A percentile compares a stretch with the other conserved stretches of the same genome.
Conservation (phyloP, 2,113 vertebrate genomes). For the Pagrus major region DNA sequence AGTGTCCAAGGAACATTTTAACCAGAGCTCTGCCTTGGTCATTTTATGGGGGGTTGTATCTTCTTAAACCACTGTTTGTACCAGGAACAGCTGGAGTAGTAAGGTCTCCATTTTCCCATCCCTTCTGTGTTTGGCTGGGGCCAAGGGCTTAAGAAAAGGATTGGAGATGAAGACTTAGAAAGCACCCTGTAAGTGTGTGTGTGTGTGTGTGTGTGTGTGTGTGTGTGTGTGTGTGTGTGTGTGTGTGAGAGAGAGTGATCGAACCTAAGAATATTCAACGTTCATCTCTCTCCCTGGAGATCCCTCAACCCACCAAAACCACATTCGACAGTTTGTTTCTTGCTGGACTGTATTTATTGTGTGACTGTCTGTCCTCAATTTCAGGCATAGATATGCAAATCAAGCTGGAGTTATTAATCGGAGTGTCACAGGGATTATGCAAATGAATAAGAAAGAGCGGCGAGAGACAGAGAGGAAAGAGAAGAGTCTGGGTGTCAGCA, state of each 20-base stretch:
- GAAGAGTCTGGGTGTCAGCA: conserved; percentile 58
- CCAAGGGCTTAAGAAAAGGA: conserved; percentile 47
- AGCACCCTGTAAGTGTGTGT: conserved; percentile 24
- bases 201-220: conserved; percentile 23
- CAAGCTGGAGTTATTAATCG: conserved; percentile 77
- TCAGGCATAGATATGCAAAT: conserved; percentile 81
- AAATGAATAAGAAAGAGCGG: conserved; percentile 71
- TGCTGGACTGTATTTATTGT: conserved; percentile 58
- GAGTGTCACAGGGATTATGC: conserved; percentile 81
- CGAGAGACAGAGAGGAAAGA: conserved; percentile 34
- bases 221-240: background rate
- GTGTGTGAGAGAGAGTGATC: conserved; percentile 30
- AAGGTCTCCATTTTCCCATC: conserved; percentile 69
- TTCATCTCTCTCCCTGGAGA: conserved; percentile 30
- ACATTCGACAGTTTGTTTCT: conserved; percentile 45
- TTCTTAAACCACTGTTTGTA: conserved; percentile 70
- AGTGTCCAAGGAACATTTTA: conserved; percentile 50
- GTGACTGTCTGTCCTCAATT: conserved; percentile 72
- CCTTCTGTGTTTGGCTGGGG: conserved; percentile 46
- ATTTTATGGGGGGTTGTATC: conserved; percentile 48
- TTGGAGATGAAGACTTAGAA: conserved; percentile 38
- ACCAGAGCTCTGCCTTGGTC: conserved; percentile 40
- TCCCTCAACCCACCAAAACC: conserved; percentile 11
- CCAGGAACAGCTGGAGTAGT: conserved; percentile 61
- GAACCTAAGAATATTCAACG: conserved; percentile 36